phyloP scores from a whole-genome alignment of 2,113 vertebrate genomes.

The Marmota monax region DNA sequence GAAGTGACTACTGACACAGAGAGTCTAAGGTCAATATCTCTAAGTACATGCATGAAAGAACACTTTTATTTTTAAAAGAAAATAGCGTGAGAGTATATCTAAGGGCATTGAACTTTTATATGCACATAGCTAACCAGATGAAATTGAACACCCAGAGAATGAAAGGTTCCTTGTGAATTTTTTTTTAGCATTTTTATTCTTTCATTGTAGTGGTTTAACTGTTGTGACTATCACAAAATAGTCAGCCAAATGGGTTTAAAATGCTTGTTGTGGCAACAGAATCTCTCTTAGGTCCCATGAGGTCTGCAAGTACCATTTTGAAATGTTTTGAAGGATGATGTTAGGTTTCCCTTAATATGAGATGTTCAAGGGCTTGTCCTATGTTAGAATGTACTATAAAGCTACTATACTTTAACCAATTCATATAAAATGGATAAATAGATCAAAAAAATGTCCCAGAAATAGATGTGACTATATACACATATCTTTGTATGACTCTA shows the following conservation, averaged over 20 bases:
- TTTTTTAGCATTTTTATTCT: background rate
- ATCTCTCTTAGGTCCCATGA: background rate
- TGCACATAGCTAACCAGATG: background rate
- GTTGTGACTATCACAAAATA: background rate
- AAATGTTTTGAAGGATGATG: background rate
- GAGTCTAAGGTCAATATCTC: background rate
- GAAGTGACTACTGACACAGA: background rate
- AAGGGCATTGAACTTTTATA: background rate
- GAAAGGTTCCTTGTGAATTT: background rate
- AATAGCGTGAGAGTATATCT: background rate
- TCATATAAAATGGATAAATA: background rate
- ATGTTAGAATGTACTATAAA: background rate
- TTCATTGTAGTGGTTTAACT: background rate
- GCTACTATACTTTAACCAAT: background rate
- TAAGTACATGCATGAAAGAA: background rate
- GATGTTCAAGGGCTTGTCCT: background rate
- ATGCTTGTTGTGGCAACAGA: background rate
- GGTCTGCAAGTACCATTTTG: background rate
- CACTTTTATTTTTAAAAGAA: background rate
- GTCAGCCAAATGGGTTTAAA: background rate
- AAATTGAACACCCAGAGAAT: background rate
- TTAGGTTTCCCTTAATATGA: background rate
- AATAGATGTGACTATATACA: background rate
- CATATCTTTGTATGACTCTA: background rate
- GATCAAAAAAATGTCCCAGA: constrained; percentile 15